Evolutionary conservation across 2,888 invertebrate species (phyloP), one percentile per base, ranked within the genome.

Genomic region (Philhelius pedissequus): DNA sequence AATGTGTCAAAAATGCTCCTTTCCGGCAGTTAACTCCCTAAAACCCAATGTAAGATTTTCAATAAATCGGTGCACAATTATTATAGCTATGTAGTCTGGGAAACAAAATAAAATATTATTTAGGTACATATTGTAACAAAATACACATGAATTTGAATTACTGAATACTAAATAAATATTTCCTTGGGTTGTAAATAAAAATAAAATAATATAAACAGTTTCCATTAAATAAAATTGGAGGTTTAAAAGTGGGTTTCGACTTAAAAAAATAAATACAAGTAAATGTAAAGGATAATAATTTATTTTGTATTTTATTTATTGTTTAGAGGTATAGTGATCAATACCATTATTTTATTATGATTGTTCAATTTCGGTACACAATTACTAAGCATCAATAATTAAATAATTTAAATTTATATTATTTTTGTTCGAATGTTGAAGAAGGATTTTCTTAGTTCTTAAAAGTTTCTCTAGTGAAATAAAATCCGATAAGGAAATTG

Each of bases 291-390:
- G n/a, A 32, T 27, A 13, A 56, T 50, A 54, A 68, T 15, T 70
- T 71, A 38, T 62, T 60, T 64, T 58, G 45, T 52, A 38, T 66
- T 35, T 35, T 27, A 25, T 15, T 15, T 64, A 60, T 30, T 38
- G 45, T 50, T 64, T 84, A 88, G 87, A 87, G 87, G 87, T 88
- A 87, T 87, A 87, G 86, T 87, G 87, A 88, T 89, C 89, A 87
- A 87, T 68, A 87, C 88, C 88, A 87, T 86, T 86, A 84, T 86
- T 40, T 69, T 76, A 69, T 64, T 80, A 81, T 82, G 86, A 86
- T 86, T 78, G 74, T 86, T 86, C 64, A 81, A 73, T 54, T 77
- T 20, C 62, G 27, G 15, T 54, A 62, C 62, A 50, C 22, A 68
- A 69, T 35, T 43, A 45, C 30, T 66, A 64, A 71, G 35, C 38